Base-by-base conservation (phyloP, 2,888 invertebrate species). In the Drosophila eohydei region DNA sequence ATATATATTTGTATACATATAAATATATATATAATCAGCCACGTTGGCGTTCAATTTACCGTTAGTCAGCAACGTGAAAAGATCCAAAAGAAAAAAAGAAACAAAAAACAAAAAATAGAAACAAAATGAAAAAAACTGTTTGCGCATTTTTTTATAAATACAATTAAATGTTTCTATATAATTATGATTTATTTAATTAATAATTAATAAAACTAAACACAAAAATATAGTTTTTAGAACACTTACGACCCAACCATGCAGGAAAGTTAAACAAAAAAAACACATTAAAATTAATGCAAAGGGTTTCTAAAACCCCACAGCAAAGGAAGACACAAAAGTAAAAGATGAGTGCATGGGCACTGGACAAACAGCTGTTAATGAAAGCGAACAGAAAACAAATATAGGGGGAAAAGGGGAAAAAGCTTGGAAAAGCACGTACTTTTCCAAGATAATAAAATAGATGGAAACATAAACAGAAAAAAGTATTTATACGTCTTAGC, bases 401-500 rank as follows among this genome's bases (percentile, higher is more conserved):
- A 11, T 7, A n/a, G 59, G 38, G 36, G 55, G 16, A 16, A 14
- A 50, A 57, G 57, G 48, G n/a, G n/a, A n/a, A n/a, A n/a, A n/a
- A 70, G 51, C 34, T 50, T 41, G 40, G 61, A 54, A 57, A 72
- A 72, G 70, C 50, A 16, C 40, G 50, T 43, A 4, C 76, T 75
- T 75, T 76, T 61, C 72, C 72, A 44, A 55, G 52, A 40, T 48
- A 60, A 71, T 59, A 14, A 38, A 63, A 60, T 61, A 61, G 40
- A 74, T 55, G 67, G 66, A 69, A 71, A 74, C 66, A 66, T 48
- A 48, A 48, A 48, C 48, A 50, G 71, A 84, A 84, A 80, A 78
- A 80, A 84, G 88, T 84, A 84, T 84, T 84, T 84, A 87, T 84
- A 84, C 88, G 74, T 85, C 77, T 84, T 84, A 84, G 84, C 68